These are phyloP conservation scores for Zootoca vivipara DNA, from an alignment of 2,113 vertebrate genomes.

Conservation along the genomic window DNA sequence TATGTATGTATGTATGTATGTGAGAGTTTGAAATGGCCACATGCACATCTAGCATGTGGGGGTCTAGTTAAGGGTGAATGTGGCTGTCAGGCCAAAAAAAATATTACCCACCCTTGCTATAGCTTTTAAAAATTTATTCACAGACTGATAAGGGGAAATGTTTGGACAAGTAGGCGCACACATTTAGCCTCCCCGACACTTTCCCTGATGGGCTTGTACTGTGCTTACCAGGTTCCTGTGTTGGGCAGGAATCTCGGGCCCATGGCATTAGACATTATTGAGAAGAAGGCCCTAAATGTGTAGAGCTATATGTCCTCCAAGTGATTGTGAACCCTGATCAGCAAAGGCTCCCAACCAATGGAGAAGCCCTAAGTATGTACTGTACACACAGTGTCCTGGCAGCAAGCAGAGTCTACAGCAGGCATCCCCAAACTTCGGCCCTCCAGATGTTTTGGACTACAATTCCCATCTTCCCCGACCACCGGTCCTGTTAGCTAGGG, in stretches of 20 bases:
- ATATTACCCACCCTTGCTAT: too few relatives aligned
- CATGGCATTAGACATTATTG: not conserved
- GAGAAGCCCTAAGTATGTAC: not conserved
- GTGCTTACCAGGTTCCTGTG: not conserved
- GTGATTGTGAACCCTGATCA: not conserved
- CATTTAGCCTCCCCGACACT: not conserved
- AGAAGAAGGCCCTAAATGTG: not conserved
- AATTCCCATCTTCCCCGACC: too few relatives aligned
- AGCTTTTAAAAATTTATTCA: not conserved
- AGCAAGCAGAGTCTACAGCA: too few relatives aligned
- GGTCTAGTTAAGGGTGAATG: too few relatives aligned
- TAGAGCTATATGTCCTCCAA: not conserved
- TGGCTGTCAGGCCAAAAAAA: too few relatives aligned
- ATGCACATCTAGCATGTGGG: too few relatives aligned
- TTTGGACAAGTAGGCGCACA: not conserved
- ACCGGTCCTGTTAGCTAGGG: too few relatives aligned
- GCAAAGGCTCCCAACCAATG: not conserved
- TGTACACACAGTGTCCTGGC: not conserved
- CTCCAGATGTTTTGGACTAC: too few relatives aligned
- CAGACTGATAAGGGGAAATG: not conserved
- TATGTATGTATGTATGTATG: too few relatives aligned
- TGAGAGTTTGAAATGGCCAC: too few relatives aligned
- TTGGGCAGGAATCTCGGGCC: not conserved
- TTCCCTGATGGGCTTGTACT: not conserved
- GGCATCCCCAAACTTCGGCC: too few relatives aligned